phyloP scores from a whole-genome alignment of 2,113 vertebrate species.

The Caretta caretta region DNA sequence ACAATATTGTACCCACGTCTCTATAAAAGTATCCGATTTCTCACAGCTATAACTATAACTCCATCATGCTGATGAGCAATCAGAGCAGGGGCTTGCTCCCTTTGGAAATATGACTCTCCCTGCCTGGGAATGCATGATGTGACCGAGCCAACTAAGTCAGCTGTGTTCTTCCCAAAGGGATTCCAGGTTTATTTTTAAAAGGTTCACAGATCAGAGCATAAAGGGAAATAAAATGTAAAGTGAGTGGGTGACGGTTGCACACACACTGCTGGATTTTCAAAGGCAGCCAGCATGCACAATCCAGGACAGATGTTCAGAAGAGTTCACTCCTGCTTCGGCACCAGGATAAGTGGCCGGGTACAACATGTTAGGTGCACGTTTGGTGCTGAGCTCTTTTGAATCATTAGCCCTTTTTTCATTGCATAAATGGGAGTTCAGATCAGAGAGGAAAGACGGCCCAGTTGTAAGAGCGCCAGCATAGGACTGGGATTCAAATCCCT shows the following conservation, averaged over 20 bases:
- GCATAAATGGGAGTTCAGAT: neutral
- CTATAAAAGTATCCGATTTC: neutral
- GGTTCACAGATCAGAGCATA: fast-evolving
- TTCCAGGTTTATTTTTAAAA: fast-evolving
- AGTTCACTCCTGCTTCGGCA: neutral
- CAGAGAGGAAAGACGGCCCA: neutral
- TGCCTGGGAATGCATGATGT: fast-evolving
- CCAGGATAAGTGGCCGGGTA: neutral
- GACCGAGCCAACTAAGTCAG: neutral
- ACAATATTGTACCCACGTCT: fast-evolving
- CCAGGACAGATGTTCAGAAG: neutral
- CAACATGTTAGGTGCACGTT: neutral
- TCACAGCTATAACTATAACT: neutral
- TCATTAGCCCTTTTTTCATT: neutral
- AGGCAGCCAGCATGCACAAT: neutral
- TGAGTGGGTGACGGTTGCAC: neutral
- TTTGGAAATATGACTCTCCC: neutral
- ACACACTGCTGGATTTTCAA: neutral
- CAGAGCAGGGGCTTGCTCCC: neutral
- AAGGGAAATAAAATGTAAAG: neutral
- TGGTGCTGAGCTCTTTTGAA: neutral
- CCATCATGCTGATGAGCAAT: neutral
- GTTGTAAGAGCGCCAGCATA: neutral
- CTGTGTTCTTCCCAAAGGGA: neutral
- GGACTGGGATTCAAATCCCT: neutral